Evolutionary conservation across 2,888 invertebrate genomes (phyloP).

Genomic region (Hydrotaea diabolus): DNA sequence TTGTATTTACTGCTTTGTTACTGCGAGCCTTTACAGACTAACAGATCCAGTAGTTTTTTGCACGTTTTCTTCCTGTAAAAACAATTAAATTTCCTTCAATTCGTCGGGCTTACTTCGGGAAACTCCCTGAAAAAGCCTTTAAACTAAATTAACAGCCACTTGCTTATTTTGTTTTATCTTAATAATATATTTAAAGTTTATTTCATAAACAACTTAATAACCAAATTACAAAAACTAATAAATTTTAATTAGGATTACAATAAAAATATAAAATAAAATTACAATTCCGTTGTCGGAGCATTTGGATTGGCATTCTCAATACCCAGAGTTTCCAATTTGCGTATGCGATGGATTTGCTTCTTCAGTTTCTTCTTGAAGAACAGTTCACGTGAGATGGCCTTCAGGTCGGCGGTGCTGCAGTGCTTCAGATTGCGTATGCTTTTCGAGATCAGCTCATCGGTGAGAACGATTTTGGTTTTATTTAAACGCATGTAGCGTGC

Average conservation of each 20-base stretch:
- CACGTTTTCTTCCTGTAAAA: no score
- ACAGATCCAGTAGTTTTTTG: no score
- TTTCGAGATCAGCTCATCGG: constrained; percentile 70
- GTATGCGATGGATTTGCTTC: constrained; percentile 64
- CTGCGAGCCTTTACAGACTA: no score
- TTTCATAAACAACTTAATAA: constrained; percentile 27
- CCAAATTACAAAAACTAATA: background rate
- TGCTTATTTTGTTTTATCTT: no score
- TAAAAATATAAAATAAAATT: background rate
- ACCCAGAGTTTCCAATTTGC: constrained; percentile 29
- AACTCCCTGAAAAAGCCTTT: no score
- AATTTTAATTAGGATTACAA: no score
- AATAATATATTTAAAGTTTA: constrained; percentile 28
- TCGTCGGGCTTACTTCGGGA: no score
- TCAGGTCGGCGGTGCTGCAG: constrained; percentile 70
- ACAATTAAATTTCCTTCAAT: no score
- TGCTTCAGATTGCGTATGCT: constrained; percentile 67
- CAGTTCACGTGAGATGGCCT: constrained; percentile 71
- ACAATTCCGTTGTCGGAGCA: constrained; percentile 18
- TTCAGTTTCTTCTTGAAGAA: constrained; percentile 73
- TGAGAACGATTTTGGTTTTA: constrained; percentile 72
- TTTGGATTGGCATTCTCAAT: constrained; percentile 26
- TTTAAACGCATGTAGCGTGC: constrained; percentile 70
- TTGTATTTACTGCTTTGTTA: no score
- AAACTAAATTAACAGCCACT: no score